Percentiles rank a stretch among this genome's conserved stretches.
These are phyloP conservation scores for Sorex fumeus DNA, from an alignment of 2,113 vertebrate species.

Conservation along the genomic window DNA sequence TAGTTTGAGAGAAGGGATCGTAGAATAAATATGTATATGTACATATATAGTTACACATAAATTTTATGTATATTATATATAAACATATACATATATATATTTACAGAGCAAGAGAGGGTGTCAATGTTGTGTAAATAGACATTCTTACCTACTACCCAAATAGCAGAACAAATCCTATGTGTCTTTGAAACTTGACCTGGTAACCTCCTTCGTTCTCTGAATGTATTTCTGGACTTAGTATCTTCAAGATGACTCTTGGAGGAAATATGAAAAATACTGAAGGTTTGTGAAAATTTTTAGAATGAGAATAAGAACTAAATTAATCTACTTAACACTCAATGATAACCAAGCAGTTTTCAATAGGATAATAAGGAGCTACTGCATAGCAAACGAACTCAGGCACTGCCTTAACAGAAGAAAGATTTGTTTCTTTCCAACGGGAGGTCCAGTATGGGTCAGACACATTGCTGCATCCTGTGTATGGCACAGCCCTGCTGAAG, in stretches of 20 bases:
- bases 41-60: too few relatives aligned
- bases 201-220: constrained; percentile 47
- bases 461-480: not conserved
- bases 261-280: constrained; percentile 22
- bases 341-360: constrained; percentile 6
- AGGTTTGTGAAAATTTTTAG: constrained; percentile 15
- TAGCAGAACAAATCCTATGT: constrained; percentile 43
- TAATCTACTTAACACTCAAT: not conserved
- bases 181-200: constrained; percentile 45
- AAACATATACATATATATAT: not conserved
- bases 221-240: constrained; percentile 26
- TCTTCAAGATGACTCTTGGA: constrained; percentile 16
- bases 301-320: constrained; percentile 25
- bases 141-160: constrained; percentile 20
- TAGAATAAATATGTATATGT: not conserved
- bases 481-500: not conserved
- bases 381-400: not conserved
- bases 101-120: not conserved
- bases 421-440: not conserved
- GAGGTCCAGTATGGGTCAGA: not conserved
- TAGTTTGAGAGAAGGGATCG: not conserved
- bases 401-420: not conserved
- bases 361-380: not conserved
- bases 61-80: not conserved
- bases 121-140: constrained; percentile 6